Conservation (phyloP, 1,140 invertebrate genomes). For the Drosophila nebulosa region DNA sequence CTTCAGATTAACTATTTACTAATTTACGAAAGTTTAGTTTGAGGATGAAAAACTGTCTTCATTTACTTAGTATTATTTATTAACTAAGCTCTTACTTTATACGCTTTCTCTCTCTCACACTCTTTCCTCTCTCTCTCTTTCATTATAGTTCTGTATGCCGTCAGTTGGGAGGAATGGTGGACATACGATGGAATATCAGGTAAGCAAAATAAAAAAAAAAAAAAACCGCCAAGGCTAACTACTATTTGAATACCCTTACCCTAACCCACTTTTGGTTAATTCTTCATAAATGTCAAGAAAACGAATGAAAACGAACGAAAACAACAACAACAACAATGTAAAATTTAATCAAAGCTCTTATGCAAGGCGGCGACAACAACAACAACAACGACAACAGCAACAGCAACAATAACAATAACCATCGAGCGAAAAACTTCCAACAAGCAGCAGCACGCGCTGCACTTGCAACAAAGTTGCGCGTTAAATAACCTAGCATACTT, state of each 20-base stretch:
- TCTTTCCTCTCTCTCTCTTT: too few species aligned
- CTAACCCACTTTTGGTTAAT: too few species aligned
- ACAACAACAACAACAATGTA: constrained; percentile 48
- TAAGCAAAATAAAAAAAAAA: constrained; percentile 81
- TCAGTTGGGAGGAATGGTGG: constrained; percentile 97
- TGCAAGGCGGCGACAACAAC: constrained; percentile 18
- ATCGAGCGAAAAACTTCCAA: constrained; percentile 30
- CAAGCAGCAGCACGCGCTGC: constrained; percentile 45
- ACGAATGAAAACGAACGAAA: background rate
- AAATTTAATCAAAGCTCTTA: constrained; percentile 63
- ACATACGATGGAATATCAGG: constrained; percentile 96
- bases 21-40: too few species aligned
- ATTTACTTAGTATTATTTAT: constrained; percentile 13
- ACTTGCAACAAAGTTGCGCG: constrained; percentile 58
- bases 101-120: too few species aligned
- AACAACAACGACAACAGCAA: constrained; percentile 50
- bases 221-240: background rate
- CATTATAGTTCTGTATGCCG: constrained; percentile 82
- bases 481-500: constrained; percentile 30
- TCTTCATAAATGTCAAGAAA: constrained; percentile 44
- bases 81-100: background rate
- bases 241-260: background rate
- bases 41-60: too few species aligned
- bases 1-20: too few species aligned
- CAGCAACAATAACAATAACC: constrained; percentile 41